Conservation (phyloP, 37 sponge, comb jelly and placozoan genomes). For the Theonella swinhoei region DNA sequence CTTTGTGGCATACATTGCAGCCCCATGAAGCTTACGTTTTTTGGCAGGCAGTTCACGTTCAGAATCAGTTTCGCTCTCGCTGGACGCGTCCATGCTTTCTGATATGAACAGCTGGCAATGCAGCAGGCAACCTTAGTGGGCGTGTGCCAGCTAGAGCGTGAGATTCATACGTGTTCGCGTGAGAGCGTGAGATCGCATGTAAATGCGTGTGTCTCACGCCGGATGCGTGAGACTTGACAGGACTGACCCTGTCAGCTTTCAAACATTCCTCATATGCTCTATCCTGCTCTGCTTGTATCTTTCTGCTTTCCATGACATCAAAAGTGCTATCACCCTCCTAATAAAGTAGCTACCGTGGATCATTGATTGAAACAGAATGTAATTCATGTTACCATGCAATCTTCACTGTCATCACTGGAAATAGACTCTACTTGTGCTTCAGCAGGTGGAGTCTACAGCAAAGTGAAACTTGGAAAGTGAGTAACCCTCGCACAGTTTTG, state of each 20-base stretch:
- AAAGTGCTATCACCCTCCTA: neutral
- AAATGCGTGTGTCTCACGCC: too few species aligned
- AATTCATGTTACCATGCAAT: neutral
- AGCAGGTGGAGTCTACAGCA: neutral
- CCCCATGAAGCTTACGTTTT: conserved; percentile 15
- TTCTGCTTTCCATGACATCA: neutral
- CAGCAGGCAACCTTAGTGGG: too few species aligned
- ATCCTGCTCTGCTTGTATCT: neutral
- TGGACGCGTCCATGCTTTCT: too few species aligned
- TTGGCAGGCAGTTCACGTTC: too few species aligned
- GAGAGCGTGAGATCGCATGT: too few species aligned
- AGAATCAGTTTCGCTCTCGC: too few species aligned
- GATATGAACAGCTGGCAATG: too few species aligned
- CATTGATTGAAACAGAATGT: neutral
- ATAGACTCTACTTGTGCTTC: neutral
- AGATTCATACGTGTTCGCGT: too few species aligned
- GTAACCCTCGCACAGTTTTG: too few species aligned
- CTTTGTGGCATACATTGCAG: conserved; percentile 22
- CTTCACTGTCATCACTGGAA: neutral
- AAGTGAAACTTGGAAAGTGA: too few species aligned
- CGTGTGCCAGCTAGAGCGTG: too few species aligned
- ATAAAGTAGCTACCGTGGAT: neutral
- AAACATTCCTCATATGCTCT: neutral
- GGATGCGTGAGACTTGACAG: too few species aligned
- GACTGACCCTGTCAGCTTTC: neutral